Evolutionary conservation across 2,797 vertebrate genomes (phyloP), one percentile per base, ranked within the genome.

Genomic region (Myotis myotis): DNA sequence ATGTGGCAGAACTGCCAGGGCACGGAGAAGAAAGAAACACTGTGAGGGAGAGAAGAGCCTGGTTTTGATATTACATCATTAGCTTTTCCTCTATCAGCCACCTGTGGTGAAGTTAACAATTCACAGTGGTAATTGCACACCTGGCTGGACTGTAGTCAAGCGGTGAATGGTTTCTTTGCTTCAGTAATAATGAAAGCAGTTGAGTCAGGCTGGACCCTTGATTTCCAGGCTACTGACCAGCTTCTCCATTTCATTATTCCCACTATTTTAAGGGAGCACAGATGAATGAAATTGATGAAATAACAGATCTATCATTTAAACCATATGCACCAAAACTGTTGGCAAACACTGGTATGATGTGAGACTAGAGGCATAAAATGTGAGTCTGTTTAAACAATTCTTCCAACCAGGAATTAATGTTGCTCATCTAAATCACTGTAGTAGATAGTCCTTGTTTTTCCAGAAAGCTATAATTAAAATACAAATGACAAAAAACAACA

Each of bases 391-490:
- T 25, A 71, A 86, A 79, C 60, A 47, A 44, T 62, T 22, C 13
- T 82, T 20, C 28, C 38, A 66, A 28, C 2, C 5, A n/a, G 38
- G 20, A 55, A 49, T n/a, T 13, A 9, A 47, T 41, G 33, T 2
- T 17, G 25, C 53, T 1, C 33, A 33, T 49, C 25, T 47, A 25
- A 33, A n/a, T 55, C 9, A 23, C 12, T 47, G 6, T 44, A 19
- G 30, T 10, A 23, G 20, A 19, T 8, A 23, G 22, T 17, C 36
- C 74, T 49, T 70, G 15, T 41, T 30, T 53, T 60, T 53, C 38
- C 12, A 25, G 60, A 87, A 95, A 84, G 13, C 17, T 49, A 13
- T 33, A 36, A 80, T 51, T 76, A 60, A 88, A 89, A 62, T 11
- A 36, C 49, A 30, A 49, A 82, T 72, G 41, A 11, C 28, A 60